A percentile compares a stretch with the other conserved stretches of the same genome.
Evolutionary conservation across 2,797 vertebrate species (phyloP).

Genomic region (Eulemur albifrons): DNA sequence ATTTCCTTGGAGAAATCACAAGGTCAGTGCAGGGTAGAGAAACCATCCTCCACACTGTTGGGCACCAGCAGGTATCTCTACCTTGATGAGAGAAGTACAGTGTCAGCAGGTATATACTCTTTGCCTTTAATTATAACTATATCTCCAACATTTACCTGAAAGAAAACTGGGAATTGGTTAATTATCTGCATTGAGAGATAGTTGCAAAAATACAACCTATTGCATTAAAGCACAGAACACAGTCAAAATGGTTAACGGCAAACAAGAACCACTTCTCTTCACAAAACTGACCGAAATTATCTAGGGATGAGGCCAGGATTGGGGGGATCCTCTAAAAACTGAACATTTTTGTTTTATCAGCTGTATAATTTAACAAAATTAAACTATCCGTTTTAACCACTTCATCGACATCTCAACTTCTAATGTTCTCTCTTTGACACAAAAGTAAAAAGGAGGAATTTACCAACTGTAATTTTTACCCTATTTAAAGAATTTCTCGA

Average conservation of each 20-base stretch:
- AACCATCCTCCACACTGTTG: conserved; percentile 87
- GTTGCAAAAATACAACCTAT: conserved; percentile 75
- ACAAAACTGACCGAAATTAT: conserved; percentile 55
- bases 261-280: conserved; percentile 59
- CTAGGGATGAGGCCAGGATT: neutral
- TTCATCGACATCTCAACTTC: conserved; percentile 32
- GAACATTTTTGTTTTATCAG: neutral
- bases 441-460: conserved; percentile 63
- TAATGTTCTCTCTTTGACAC: conserved; percentile 55
- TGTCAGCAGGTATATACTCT: conserved; percentile 97
- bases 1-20: conserved; percentile 90
- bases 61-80: conserved; percentile 90
- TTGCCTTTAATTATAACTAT: conserved; percentile 98
- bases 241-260: conserved; percentile 63
- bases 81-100: conserved; percentile 98
- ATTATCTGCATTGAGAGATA: conserved; percentile 80
- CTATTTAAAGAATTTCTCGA: neutral
- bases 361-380: neutral
- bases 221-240: conserved; percentile 67
- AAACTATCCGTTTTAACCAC: neutral
- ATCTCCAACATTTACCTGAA: conserved; percentile 98
- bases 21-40: conserved; percentile 86
- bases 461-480: neutral
- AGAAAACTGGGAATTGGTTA: conserved; percentile 94
- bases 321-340: neutral